Base-by-base conservation (phyloP, 2,113 vertebrate species). In the Myxocyprinus asiaticus region DNA sequence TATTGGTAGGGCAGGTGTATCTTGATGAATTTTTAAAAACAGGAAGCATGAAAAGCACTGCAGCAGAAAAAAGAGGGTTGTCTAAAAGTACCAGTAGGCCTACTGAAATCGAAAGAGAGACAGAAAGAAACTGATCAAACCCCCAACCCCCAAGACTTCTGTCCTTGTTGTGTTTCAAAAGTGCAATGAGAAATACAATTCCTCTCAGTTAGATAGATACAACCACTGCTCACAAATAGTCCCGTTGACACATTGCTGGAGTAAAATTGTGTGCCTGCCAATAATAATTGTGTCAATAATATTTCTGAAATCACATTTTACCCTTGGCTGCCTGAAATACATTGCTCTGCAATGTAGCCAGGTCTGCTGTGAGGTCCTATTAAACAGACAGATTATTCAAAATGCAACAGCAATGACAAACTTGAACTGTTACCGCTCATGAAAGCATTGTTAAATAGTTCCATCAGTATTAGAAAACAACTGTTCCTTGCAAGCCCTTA, bases 311-410 rank as follows among this genome's bases (percentile, higher is more conserved):
- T 70, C 33, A 22, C 5, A 45, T 72, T 72, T 59, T 42, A 59
- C n/a, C 44, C 10, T 12, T 43, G 22, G 22, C 22, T 17, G 42
- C 43, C 55, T 72, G 42, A 59, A 53, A 53, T 59, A 72, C 55
- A 72, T 72, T 59, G 14, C 69, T 58, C 14, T 72, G 69, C 42
- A 58, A 44, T 2, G 14, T 58, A 72, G 42, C 44, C 53, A 45
- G 11, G 58, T 72, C 69, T 72, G 55, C 55, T 56, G 48, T 70
- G 11, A 3, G 55, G 5, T 59, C 14, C 55, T 72, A 72, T 56
- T 56, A 56, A 70, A 70, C 51, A 33, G 22, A 33, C n/a, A 1
- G 17, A 45, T 45, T 14, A 59, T 45, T 72, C 42, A 59, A 11
- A 45, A 58, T 15, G 22, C 48, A 67, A 22, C 15, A 9, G 7